Evolutionary conservation across 2,113 vertebrate species (phyloP), one percentile per base, ranked within the genome.

Genomic region (Embiotoca jacksoni): DNA sequence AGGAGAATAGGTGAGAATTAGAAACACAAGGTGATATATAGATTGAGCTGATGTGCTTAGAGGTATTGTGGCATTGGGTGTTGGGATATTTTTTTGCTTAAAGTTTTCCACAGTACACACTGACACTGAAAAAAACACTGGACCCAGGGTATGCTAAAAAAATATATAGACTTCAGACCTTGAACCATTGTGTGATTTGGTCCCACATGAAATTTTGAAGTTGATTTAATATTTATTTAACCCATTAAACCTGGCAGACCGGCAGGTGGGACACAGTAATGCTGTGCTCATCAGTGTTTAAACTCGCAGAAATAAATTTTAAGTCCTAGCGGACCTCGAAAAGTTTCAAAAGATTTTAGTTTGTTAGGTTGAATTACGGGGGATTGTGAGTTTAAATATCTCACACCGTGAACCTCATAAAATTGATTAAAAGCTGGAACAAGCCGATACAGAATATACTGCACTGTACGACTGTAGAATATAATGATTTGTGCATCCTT

Each of bases 1-100:
- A 63, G 39, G 55, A 36, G 49, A 64, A 70, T 10, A 66, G 53
- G 50, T 63, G 56, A 81, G 50, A 77, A 62, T 68, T 30, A 33
- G 37, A 69, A 50, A 47, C 37, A 54, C 11, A 30, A 33, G 31
- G 6, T 33, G 14, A 8, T 15, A 5, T 15, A 5, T 16, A 23
- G 14, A 56, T 6, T 7, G 52, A 32, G n/a, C 55, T 32, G 50
- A 49, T 15, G 7, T 61, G 39, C 14, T n/a, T 15, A 23, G 50
- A 31, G 74, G 50, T 57, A 14, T 54, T 36, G 7, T 15, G 23
- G n/a, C n/a, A 15, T 9, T 14, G 41, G 39, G 59, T 2, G 39
- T 8, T 41, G 10, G 8, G 7, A 23, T 14, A 23, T 6, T 11
- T 3, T 10, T 36, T 7, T 31, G 36, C 16, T 11, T 23, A 4